Conservation (phyloP, 2,113 vertebrate genomes). For the Anthoscopus minutus region DNA sequence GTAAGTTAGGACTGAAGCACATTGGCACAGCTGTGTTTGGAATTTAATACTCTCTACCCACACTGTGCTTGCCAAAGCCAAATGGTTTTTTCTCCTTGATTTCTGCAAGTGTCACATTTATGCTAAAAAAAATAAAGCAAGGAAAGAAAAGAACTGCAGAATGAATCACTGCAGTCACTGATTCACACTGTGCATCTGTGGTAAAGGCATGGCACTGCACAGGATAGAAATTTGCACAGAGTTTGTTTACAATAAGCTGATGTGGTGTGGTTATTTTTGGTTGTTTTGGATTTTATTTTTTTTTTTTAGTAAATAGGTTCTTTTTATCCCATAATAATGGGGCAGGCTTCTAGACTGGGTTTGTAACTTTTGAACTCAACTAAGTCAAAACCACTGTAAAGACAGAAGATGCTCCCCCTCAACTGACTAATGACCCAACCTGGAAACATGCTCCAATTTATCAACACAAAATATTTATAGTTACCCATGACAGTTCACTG, state of each 20-base stretch:
- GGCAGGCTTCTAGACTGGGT: neutral
- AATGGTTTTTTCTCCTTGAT: neutral
- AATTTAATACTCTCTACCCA: conserved; percentile 34
- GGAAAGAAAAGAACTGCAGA: neutral
- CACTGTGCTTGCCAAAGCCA: neutral
- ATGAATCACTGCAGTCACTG: conserved; percentile 1
- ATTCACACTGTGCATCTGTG: neutral
- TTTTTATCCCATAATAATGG: neutral
- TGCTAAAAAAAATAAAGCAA: neutral
- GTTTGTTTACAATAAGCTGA: neutral
- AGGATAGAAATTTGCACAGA: neutral
- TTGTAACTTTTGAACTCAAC: neutral
- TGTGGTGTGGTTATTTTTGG: neutral
- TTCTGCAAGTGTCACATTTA: conserved; percentile 24
- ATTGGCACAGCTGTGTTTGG: conserved; percentile 27
- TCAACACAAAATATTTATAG: neutral
- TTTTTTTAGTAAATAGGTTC: neutral
- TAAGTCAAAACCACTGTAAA: neutral
- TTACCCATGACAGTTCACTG: neutral
- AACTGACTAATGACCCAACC: neutral
- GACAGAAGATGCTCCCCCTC: neutral
- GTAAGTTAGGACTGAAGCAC: neutral
- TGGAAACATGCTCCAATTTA: neutral
- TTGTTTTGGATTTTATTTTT: neutral
- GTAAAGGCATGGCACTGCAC: neutral